Conservation (phyloP, 2,888 invertebrate genomes). For the Stenolophus ochropezus region DNA sequence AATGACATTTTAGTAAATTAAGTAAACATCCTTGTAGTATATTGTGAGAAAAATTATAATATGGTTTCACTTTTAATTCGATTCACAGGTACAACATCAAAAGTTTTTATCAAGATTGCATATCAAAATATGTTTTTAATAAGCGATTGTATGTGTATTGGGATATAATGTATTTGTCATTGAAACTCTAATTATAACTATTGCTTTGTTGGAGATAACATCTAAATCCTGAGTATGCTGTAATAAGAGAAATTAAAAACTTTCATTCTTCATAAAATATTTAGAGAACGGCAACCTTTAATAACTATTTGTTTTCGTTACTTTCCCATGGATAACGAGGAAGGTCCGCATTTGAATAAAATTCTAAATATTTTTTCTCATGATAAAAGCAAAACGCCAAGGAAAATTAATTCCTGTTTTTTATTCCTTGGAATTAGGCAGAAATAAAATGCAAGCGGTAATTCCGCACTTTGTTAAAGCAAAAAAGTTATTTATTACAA, state of each 20-base stretch:
- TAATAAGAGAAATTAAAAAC: slow-evolving; percentile 29
- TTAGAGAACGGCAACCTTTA: slow-evolving; percentile 13
- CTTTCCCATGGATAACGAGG: slow-evolving; percentile 16
- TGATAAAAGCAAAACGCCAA: background rate
- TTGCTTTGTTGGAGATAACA: background rate
- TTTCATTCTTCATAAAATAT: slow-evolving; percentile 23
- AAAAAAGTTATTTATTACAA: slow-evolving; percentile 1
- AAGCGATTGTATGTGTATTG: background rate
- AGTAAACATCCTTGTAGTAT: no score
- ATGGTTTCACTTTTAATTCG: background rate
- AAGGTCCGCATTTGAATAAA: slow-evolving; percentile 23
- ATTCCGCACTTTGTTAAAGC: background rate
- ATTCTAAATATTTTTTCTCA: slow-evolving; percentile 16
- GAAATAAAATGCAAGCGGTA: background rate
- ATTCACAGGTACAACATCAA: background rate
- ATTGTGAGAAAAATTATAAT: no score
- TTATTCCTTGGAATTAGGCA: background rate
- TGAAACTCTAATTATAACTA: background rate
- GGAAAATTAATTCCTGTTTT: slow-evolving; percentile 22
- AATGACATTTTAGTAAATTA: no score
- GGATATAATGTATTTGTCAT: slow-evolving; percentile 2
- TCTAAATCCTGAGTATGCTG: background rate
- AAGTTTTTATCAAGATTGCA: background rate
- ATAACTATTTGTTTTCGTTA: slow-evolving; percentile 25
- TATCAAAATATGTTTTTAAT: background rate